Base-by-base conservation (phyloP, 1,140 invertebrate genomes). In the Drosophila burlai region DNA sequence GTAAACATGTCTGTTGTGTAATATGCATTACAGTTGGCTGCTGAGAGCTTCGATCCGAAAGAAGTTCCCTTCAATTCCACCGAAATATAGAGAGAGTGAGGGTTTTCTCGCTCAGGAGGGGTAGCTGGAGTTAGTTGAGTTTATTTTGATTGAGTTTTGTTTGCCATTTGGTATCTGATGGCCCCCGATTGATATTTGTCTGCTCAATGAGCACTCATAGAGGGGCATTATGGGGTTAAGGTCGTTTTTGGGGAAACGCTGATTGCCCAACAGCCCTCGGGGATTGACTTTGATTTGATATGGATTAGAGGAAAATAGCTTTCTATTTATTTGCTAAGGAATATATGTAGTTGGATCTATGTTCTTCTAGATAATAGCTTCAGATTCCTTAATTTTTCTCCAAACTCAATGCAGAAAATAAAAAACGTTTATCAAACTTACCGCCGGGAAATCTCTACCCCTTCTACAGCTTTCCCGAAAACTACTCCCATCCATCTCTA, bases 131-230 rank as follows among this genome's bases (percentile, higher is more conserved):
- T 72, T 72, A 46, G 62, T 68, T 69, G 45, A 18, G 52, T 63
- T 77, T 77, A 26, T 61, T 81, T 66, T 62, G 80, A 87, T 76
- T 83, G 83, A 86, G 79, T 76, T 63, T 62, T 69, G 83, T 73
- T 76, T 81, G 78, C 50, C 40, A 71, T 79, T 79, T 73, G 68
- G 45, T 59, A 49, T 65, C 63, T 54, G 59, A 61, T 73, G 50
- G 50, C 24, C 42, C 58, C 58, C 76, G 49, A 46, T 79, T 72
- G 46, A 36, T 76, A 57, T 58, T 75, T 75, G 61, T 72, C 42
- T 65, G 72, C 40, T 67, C 72, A 49, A 49, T 64, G 60, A 58
- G 61, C 64, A 47, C 54, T 60, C 42, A 54, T 59, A 68, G 63
- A 73, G 63, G 77, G 55, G 49, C 63, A 57, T 61, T 38, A 72